Percentiles rank a stretch among this genome's conserved stretches.
Conservation (phyloP, 2,113 vertebrate genomes). For the Zapornia atra region DNA sequence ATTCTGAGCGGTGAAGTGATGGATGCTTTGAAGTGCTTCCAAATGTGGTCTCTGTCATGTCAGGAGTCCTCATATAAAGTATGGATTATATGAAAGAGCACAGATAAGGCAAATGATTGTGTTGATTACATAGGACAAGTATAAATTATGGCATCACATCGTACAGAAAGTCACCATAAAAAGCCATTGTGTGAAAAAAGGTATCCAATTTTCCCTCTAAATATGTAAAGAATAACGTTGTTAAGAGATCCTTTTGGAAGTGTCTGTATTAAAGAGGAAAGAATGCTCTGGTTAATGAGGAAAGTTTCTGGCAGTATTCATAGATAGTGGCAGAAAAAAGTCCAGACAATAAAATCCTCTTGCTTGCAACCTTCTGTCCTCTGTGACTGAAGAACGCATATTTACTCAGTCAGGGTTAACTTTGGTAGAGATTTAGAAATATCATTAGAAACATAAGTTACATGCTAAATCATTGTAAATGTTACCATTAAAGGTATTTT, state of each 20-base stretch:
- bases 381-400: background rate
- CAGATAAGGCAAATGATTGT: background rate
- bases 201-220: background rate
- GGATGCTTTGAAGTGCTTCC: background rate
- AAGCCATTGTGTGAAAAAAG: background rate
- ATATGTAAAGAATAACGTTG: background rate
- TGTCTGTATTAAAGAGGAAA: background rate
- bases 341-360: background rate
- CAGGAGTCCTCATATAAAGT: background rate
- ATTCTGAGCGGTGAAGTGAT: background rate
- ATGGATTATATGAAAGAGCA: background rate
- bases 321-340: background rate
- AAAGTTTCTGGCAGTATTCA: background rate
- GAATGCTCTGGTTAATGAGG: background rate
- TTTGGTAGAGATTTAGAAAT: background rate
- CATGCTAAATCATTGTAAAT: background rate
- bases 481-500: background rate
- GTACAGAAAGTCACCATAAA: background rate
- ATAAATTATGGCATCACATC: background rate
- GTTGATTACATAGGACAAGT: background rate
- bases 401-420: background rate
- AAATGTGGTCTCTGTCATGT: background rate
- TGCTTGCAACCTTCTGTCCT: background rate
- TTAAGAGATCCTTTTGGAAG: background rate
- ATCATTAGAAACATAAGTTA: background rate